Evolutionary conservation across 2,113 vertebrate genomes (phyloP).

Genomic region (Mustelus asterias): DNA sequence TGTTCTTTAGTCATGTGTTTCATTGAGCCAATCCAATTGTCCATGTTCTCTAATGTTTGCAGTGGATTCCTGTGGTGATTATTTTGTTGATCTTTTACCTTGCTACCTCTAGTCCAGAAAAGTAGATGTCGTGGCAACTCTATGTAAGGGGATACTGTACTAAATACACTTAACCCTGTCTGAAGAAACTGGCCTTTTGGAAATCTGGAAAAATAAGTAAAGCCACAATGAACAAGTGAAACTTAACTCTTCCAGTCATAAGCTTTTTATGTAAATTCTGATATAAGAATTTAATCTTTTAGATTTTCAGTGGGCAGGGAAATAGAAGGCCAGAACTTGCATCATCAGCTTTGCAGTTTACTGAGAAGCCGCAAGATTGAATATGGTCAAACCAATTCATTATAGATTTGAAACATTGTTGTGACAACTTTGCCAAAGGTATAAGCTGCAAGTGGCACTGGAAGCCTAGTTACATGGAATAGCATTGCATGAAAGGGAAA

Average conservation of each 20-base stretch:
- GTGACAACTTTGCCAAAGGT: not conserved
- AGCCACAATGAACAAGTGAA: not conserved
- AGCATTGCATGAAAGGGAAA: not conserved
- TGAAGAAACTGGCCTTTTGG: too few relatives aligned
- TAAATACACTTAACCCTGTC: not conserved
- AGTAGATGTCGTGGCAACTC: not conserved
- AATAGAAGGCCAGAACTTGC: not conserved
- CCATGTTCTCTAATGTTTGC: not conserved
- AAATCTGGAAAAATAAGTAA: not conserved
- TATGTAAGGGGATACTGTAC: too few relatives aligned
- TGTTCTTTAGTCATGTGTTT: too few relatives aligned
- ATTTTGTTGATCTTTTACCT: not conserved
- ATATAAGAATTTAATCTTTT: not conserved
- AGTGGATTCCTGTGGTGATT: not conserved
- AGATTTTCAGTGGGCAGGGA: not conserved
- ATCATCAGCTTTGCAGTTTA: not conserved
- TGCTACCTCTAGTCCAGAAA: not conserved
- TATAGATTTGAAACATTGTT: not conserved
- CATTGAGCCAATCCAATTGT: too few relatives aligned
- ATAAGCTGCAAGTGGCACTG: not conserved
- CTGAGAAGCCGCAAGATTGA: not conserved
- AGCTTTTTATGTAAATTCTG: not conserved
- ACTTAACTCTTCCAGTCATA: not conserved
- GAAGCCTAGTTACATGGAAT: too few relatives aligned
- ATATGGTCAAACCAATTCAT: not conserved